Conservation (phyloP, 2,113 vertebrate species). For the Hylia prasina region DNA sequence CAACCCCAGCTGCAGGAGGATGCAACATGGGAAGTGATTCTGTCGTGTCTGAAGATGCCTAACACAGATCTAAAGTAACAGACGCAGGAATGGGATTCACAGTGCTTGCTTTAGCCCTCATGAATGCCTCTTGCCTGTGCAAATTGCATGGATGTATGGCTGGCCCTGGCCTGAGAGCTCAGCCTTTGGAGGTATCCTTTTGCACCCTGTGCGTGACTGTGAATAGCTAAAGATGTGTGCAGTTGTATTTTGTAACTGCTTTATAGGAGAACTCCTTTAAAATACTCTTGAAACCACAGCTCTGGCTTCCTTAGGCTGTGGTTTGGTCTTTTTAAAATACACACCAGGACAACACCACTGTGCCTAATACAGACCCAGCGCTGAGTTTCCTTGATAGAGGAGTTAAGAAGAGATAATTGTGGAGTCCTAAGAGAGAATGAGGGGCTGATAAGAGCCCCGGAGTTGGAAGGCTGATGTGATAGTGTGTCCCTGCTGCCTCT, state of each 20-base stretch:
- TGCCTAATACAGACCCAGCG: background rate
- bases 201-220: background rate
- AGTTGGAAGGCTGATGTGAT: background rate
- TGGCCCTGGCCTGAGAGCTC: background rate
- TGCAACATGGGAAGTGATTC: background rate
- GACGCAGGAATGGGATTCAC: background rate
- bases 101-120: accelerated
- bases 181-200: background rate
- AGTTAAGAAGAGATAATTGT: background rate
- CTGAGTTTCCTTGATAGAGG: background rate
- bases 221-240: background rate
- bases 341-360: background rate
- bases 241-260: background rate
- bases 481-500: background rate
- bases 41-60: background rate
- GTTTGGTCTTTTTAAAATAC: background rate
- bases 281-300: background rate
- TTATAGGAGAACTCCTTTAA: background rate
- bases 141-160: background rate
- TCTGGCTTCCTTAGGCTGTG: background rate
- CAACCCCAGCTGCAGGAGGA: background rate
- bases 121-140: background rate
- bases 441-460: background rate
- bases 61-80: background rate
- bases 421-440: background rate